Percentiles rank a stretch among this genome's conserved stretches.
Conservation (phyloP, 2,888 invertebrate species). For the Quadroppia sp. region DNA sequence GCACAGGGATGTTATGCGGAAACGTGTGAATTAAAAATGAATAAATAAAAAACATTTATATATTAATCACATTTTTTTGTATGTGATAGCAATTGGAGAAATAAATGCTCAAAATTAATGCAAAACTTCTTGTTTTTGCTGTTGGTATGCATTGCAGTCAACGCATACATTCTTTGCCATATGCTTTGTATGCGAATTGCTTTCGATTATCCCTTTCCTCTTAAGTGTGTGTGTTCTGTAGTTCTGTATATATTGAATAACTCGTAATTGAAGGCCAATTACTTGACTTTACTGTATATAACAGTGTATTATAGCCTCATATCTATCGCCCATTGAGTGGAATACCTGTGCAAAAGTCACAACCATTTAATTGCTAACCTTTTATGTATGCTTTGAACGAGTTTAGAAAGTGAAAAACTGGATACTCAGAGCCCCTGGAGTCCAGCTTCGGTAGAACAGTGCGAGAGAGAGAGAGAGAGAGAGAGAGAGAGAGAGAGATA, state of each 20-base stretch:
- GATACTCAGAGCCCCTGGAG: neutral
- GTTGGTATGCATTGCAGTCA: neutral
- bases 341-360: neutral
- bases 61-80: neutral
- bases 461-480: neutral
- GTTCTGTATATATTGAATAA: neutral
- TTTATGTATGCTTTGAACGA: neutral
- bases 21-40: neutral
- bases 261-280: slow-evolving; percentile 11
- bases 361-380: neutral
- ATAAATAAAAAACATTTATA: neutral
- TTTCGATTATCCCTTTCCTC: neutral
- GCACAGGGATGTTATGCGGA: neutral
- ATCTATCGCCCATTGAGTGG: no score
- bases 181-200: neutral
- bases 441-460: neutral
- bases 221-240: no score
- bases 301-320: neutral
- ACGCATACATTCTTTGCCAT: neutral
- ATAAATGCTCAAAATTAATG: neutral
- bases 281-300: neutral
- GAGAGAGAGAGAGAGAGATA: neutral
- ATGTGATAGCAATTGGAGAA: neutral
- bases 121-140: neutral
- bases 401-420: slow-evolving; percentile 1